phyloP scores from a whole-genome alignment of 2,797 vertebrate genomes.

The Notoglanidium macrostoma region DNA sequence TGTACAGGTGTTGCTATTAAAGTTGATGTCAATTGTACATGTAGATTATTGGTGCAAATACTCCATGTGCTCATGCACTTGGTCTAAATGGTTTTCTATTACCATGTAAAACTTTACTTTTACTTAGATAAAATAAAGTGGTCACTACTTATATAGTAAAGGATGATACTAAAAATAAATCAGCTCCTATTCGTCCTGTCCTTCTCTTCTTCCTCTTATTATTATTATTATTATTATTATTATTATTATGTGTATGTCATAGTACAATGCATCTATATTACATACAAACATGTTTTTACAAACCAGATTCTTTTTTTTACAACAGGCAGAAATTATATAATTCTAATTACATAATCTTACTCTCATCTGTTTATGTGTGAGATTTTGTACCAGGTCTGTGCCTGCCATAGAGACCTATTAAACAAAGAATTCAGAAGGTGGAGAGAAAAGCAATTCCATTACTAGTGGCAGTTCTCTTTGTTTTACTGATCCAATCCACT shows the following conservation, averaged over 20 bases:
- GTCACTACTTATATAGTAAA: background rate
- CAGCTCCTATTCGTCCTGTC: background rate
- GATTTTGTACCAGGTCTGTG: slow-evolving; percentile 15
- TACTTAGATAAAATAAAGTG: background rate
- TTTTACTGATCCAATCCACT: slow-evolving; percentile 25
- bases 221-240: too few relatives aligned
- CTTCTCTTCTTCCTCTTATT: background rate
- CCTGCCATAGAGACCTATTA: slow-evolving; percentile 9
- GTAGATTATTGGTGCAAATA: background rate
- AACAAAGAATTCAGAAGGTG: background rate
- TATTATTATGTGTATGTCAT: background rate
- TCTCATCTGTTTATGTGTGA: slow-evolving; percentile 14
- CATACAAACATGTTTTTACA: background rate
- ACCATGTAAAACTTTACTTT: background rate
- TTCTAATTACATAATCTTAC: background rate
- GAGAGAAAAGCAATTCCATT: slow-evolving; percentile 26
- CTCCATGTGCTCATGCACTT: background rate
- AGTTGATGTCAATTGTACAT: background rate
- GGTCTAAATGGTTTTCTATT: too few relatives aligned
- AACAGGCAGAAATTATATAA: background rate
- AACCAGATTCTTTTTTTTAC: background rate
- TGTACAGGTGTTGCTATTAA: background rate
- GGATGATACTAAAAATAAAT: background rate
- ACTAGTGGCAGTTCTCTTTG: slow-evolving; percentile 18
- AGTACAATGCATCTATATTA: background rate